These are phyloP conservation scores for Neosalanx taihuensis DNA, from an alignment of 2,797 vertebrate species.

Conservation along the genomic window DNA sequence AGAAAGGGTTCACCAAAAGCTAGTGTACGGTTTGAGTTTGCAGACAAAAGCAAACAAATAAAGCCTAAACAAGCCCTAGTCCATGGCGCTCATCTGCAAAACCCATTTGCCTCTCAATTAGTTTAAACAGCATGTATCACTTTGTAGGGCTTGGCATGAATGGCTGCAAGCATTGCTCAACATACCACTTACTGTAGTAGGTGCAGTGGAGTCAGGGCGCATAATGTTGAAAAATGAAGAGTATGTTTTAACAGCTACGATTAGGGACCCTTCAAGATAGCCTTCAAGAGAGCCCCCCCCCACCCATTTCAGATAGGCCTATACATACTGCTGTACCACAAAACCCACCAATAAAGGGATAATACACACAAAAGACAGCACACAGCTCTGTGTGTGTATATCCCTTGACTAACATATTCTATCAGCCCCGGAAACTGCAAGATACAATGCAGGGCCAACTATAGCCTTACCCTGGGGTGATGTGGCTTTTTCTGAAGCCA, in stretches of 20 bases:
- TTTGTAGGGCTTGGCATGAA: background rate
- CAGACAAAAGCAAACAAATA: too few relatives aligned
- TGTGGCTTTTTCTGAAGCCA: background rate
- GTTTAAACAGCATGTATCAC: background rate
- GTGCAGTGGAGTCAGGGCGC: background rate
- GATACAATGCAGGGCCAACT: background rate
- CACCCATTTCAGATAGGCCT: background rate
- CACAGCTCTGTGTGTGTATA: too few relatives aligned
- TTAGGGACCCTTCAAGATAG: background rate
- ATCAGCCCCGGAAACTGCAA: background rate
- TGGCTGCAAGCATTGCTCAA: background rate
- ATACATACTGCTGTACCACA: background rate
- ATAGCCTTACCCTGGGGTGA: background rate
- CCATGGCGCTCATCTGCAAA: background rate
- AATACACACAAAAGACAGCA: background rate
- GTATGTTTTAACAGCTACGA: background rate
- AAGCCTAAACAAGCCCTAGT: too few relatives aligned
- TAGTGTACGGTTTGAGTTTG: too few relatives aligned
- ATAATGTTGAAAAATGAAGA: background rate
- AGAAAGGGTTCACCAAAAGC: too few relatives aligned
- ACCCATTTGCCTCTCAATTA: background rate
- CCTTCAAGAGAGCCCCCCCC: background rate
- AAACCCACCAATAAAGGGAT: background rate
- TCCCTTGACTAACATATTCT: too few relatives aligned
- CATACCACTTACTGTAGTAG: background rate